These are phyloP conservation scores for Platysternon megacephalum DNA, from an alignment of 2,113 vertebrate species.

Conservation along the genomic window DNA sequence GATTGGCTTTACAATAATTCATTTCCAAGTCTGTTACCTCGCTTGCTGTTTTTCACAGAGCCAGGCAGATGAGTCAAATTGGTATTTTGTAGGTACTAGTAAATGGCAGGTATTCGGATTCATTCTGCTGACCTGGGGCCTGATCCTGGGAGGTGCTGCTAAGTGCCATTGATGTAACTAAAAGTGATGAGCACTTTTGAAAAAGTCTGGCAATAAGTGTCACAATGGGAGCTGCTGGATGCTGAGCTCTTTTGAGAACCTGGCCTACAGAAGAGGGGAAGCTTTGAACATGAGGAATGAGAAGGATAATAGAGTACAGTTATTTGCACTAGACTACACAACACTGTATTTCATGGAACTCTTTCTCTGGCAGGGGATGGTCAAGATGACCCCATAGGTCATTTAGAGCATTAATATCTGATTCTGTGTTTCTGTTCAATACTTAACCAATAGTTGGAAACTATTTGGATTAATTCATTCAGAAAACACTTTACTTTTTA, in stretches of 20 bases:
- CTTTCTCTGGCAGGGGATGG: not conserved
- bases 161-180: not conserved
- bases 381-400: not conserved
- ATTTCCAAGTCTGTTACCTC: not conserved
- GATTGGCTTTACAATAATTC: not conserved
- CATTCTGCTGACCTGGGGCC: not conserved
- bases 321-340: not conserved
- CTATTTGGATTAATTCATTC: slow-evolving; percentile 26
- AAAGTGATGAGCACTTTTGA: not conserved
- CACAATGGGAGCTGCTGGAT: not conserved
- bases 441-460: not conserved
- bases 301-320: not conserved
- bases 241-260: not conserved
- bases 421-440: not conserved
- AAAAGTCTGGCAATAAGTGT: not conserved
- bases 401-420: not conserved
- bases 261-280: not conserved
- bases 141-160: too few species aligned
- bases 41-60: not conserved
- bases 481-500: slow-evolving; percentile 37
- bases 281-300: not conserved
- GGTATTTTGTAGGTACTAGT: not conserved
- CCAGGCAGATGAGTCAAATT: not conserved
- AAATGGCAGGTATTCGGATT: not conserved
- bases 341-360: not conserved